phyloP scores from a whole-genome alignment of 2,888 invertebrate species.

The Ophonus ardosiacus region DNA sequence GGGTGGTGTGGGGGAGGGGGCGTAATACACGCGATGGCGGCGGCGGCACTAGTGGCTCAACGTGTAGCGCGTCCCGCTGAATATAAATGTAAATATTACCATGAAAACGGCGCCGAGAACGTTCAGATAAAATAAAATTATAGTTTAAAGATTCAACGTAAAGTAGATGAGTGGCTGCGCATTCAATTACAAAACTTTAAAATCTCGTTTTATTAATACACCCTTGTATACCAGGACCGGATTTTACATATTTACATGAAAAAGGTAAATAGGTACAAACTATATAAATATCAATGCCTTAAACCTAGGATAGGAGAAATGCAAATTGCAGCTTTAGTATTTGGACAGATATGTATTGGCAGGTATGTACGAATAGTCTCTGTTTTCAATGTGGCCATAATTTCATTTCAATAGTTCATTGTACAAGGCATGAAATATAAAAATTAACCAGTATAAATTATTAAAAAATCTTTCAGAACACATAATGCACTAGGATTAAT shows the following conservation, averaged over 20 bases:
- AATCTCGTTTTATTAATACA: slow-evolving; percentile 61
- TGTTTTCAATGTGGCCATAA: too few relatives aligned
- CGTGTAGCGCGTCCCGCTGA: slow-evolving; percentile 51
- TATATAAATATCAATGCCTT: too few relatives aligned
- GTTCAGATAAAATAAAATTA: slow-evolving; percentile 69
- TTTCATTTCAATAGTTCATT: too few relatives aligned
- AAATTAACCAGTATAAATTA: too few relatives aligned
- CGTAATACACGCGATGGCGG: slow-evolving; percentile 5
- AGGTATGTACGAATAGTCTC: too few relatives aligned
- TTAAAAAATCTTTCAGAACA: too few relatives aligned
- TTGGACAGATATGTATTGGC: too few relatives aligned
- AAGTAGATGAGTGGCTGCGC: slow-evolving; percentile 60
- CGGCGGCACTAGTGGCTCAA: slow-evolving; percentile 50
- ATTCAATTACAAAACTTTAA: slow-evolving; percentile 63
- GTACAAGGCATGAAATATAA: too few relatives aligned
- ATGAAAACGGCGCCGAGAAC: slow-evolving; percentile 51
- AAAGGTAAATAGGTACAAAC: background rate
- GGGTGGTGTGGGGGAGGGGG: background rate
- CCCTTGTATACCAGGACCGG: slow-evolving; percentile 23
- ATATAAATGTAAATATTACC: slow-evolving; percentile 64
- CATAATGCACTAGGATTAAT: too few relatives aligned
- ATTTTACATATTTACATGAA: slow-evolving; percentile 1
- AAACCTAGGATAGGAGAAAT: too few relatives aligned
- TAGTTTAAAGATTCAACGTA: slow-evolving; percentile 70
- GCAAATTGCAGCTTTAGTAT: too few relatives aligned